These are phyloP conservation scores for Metallyticus violacea DNA, from an alignment of 2,888 invertebrate genomes.

Conservation along the genomic window DNA sequence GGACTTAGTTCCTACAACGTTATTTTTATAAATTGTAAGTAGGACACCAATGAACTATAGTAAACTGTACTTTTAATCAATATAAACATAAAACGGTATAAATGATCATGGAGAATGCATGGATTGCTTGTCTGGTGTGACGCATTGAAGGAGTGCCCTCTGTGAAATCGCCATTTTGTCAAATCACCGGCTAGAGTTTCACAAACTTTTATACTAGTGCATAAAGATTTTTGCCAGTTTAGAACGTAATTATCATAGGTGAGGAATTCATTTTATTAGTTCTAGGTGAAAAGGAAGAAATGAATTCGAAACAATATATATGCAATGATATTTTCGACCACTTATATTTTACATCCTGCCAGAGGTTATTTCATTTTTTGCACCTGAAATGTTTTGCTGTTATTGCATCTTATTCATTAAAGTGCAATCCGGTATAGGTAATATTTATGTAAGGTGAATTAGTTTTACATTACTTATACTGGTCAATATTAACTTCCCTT, in stretches of 20 bases:
- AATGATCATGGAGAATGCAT: not conserved
- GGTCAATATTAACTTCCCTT: too few species aligned
- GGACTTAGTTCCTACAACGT: slow-evolving; percentile 34
- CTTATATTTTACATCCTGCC: not conserved
- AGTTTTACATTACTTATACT: too few species aligned
- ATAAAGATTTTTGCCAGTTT: not conserved
- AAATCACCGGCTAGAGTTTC: slow-evolving; percentile 28
- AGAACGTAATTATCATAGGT: not conserved
- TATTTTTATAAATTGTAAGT: slow-evolving; percentile 35
- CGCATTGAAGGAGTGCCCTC: slow-evolving; percentile 61
- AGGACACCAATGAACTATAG: not conserved
- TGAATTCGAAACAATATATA: not conserved
- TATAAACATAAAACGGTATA: not conserved
- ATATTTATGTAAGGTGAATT: too few species aligned
- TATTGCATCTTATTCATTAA: not conserved
- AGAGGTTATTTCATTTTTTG: not conserved
- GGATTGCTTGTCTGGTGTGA: slow-evolving; percentile 47
- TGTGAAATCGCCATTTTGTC: slow-evolving; percentile 48
- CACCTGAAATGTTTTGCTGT: not conserved
- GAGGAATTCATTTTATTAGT: not conserved
- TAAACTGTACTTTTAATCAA: not conserved
- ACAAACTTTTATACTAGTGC: not conserved
- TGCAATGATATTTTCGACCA: not conserved
- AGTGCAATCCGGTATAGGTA: not conserved
- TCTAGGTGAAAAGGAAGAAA: not conserved